Base-by-base conservation (phyloP, 2,113 vertebrate species). In the Parus major region DNA sequence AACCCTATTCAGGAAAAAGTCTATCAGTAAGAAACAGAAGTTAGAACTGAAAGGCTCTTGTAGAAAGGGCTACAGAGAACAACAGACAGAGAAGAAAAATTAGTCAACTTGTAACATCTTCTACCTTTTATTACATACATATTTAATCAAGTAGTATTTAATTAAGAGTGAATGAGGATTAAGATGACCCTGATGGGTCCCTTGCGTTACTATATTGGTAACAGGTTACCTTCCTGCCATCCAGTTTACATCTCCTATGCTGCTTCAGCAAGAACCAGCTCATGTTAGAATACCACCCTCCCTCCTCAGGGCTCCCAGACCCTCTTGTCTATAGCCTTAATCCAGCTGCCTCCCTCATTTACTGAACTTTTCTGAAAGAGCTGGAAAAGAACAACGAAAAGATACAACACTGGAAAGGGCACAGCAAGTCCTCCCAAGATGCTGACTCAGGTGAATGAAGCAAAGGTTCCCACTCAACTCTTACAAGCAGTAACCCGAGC, bases 151-250 rank as follows among this genome's bases (percentile, higher is more conserved):
- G 10, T 20, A 50, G 27, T n/a, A 70, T 39, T 61, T 77, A 50
- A 76, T 23, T 55, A 63, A 63, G 18, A 2, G 35, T 15, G 28
- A 66, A 63, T 4, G 7, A 64, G 56, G 53, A 86, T 47, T 11
- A 10, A 39, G 29, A 63, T 19, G 17, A 82, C 29, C 36, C 21
- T 52, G 24, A 55, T 12, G 46, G 15, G 8, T 71, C 10, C 47
- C 60, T 23, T 29, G 22, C 0, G 0, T 15, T 29, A 39, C 24
- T 53, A 56, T 23, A 61, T 0, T 8, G 15, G 39, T 2, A 60
- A 22, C 29, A 82, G 15, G 33, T 23, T 55, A 50, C 17, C 29
- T 70, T 23, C 35, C 46, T 44, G 16, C 15, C 39, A 15, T 52
- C 52, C 31, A 28, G 52, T 3, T 64, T 41, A 21, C 22, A 28